These are phyloP conservation scores for Dysdera silvatica DNA, from an alignment of 1,140 invertebrate genomes.

Conservation along the genomic window DNA sequence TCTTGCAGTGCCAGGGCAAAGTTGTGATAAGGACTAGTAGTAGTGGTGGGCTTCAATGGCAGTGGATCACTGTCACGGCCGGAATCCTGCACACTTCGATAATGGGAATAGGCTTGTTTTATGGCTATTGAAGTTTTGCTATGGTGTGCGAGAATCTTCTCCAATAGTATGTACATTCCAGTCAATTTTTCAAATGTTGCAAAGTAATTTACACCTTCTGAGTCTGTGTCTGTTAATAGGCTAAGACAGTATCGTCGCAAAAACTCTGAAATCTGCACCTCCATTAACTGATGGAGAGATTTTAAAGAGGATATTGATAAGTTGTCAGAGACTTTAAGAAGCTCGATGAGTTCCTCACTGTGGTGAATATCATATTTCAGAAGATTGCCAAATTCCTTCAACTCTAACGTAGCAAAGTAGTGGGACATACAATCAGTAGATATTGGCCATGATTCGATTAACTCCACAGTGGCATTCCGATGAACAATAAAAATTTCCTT, in stretches of 20 bases:
- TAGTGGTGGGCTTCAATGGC: too few relatives aligned
- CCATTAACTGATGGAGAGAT: conserved; percentile 11
- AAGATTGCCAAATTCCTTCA: conserved; percentile 15
- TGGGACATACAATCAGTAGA: conserved; percentile 1
- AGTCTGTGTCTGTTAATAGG: not conserved
- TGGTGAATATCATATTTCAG: conserved; percentile 11
- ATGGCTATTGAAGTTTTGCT: too few relatives aligned
- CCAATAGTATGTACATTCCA: not conserved
- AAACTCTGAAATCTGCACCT: conserved; percentile 19
- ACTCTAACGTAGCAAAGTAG: conserved; percentile 6
- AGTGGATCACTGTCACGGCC: too few relatives aligned
- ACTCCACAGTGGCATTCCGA: not conserved
- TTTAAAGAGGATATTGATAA: conserved; percentile 14
- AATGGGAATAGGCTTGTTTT: conserved; percentile 10
- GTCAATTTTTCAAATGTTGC: not conserved
- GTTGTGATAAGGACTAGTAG: too few relatives aligned
- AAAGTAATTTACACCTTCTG: not conserved
- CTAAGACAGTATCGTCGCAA: not conserved
- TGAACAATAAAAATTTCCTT: conserved; percentile 4
- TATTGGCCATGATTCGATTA: not conserved
- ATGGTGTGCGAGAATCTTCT: not conserved
- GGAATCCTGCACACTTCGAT: conserved; percentile 8
- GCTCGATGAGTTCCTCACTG: not conserved
- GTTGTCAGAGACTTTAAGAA: conserved; percentile 1
- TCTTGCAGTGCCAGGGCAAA: too few relatives aligned